Base-by-base conservation (phyloP, 1,140 invertebrate species). In the Uloborus diversus region DNA sequence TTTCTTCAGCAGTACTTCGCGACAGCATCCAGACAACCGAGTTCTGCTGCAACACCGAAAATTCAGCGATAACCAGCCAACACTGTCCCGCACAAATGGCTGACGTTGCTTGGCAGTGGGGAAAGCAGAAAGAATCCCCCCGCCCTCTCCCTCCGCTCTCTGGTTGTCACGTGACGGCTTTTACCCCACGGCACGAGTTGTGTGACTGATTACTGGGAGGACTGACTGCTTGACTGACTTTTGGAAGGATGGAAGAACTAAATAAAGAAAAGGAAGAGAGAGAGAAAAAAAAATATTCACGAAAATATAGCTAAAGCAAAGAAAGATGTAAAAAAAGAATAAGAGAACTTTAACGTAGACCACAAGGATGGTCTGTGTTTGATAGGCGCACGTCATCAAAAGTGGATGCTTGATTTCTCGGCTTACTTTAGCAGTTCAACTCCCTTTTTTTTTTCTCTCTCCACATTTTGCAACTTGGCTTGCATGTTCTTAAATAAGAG, bases 151-250 rank as follows among this genome's bases (percentile, higher is more conserved):
- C 49, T 53, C 20, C 61, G 4, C 7, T 64, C 30, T 75, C 64
- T 64, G 13, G 35, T 61, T 56, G 73, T 78, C 73, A 78, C 73
- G 73, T 78, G 73, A 78, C 61, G 56, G 27, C 73, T 37, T 76
- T 78, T 66, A 78, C 73, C 73, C 62, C 42, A 56, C 62, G 62
- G 73, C 73, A 78, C 61, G 73, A 78, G 73, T 78, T 78, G 61
- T 78, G 73, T 78, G 73, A 78, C 73, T 78, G 71, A 75, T 75
- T 75, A 75, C 71, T 64, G 27, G 59, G 71, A 75, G 71, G 37
- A 75, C 71, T 75, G 73, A 78, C 59, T 78, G 61, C 73, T 78
- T 78, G 30, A 61, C 61, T 78, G 62, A 62, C 49, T 78, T 56
- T 37, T 33, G 71, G 56, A 51, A 75, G 57, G 71, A 75, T 64